phyloP scores from a whole-genome alignment of 2,113 vertebrate species.

The Vulpes ferrilata region DNA sequence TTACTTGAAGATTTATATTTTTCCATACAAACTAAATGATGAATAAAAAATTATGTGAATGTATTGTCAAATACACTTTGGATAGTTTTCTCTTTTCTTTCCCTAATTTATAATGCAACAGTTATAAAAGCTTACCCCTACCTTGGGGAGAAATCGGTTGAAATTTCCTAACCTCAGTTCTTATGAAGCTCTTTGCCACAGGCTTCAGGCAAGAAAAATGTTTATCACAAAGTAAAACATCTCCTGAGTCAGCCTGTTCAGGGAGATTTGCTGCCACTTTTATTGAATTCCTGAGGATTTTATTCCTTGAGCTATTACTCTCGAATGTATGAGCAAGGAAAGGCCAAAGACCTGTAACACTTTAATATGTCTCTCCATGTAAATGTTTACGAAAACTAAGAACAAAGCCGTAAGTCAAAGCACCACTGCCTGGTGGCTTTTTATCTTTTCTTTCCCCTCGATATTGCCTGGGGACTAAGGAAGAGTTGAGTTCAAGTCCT shows the following conservation, averaged over 20 bases:
- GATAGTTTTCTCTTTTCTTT: background rate
- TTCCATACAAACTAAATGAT: background rate
- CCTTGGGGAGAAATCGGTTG: background rate
- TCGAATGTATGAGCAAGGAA: constrained; percentile 54
- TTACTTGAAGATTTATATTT: background rate
- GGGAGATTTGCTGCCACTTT: constrained; percentile 58
- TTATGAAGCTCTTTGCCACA: background rate
- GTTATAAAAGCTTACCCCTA: background rate
- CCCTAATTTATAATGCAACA: background rate
- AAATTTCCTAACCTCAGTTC: constrained; percentile 28
- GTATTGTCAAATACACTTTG: background rate
- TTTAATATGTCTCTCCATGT: constrained; percentile 17
- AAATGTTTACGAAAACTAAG: constrained; percentile 57
- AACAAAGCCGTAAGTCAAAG: background rate
- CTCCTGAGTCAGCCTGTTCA: constrained; percentile 52
- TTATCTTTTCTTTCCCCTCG: background rate
- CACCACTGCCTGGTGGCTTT: background rate
- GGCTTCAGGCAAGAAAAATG: constrained; percentile 15
- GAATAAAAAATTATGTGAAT: background rate
- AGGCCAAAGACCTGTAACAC: background rate
- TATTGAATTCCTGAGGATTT: constrained; percentile 70
- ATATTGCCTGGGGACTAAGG: background rate
- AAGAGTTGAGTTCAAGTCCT: background rate
- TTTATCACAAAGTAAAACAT: constrained; percentile 45
- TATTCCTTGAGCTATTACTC: constrained; percentile 58